Base-by-base conservation (phyloP, 2,888 invertebrate species). In the Linnaemya vulpina region DNA sequence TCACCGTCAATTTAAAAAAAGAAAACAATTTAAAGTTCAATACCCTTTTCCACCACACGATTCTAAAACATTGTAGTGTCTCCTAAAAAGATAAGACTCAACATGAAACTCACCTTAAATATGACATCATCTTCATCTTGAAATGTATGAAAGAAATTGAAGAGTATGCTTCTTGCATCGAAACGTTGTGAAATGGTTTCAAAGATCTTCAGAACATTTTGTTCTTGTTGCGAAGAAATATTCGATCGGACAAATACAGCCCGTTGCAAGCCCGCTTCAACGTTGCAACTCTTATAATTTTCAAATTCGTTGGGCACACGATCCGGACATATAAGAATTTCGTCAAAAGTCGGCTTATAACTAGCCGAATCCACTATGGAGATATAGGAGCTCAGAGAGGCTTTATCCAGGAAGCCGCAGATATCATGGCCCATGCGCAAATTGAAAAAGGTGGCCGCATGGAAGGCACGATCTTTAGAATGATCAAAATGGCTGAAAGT, bases 371-470 rank as follows among this genome's bases (percentile, higher is more conserved):
- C 71, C 9, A 86, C 83, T 60, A 88, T 87, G 0, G 71, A 11
- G 22, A 88, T 87, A 8, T 77, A 79, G 17, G 55, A 15, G 5
- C 15, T 51, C 15, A 60, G 53, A 15, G 38, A 51, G 17, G 30
- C 75, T 11, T 84, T 82, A 43, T 46, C 68, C 0, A 38, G 22
- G n/a, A 78, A 70, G 30, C 25, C 58, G 35, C 87, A 86, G 11
- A 87, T 84, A n/a, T 84, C 76, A 67, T 87, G 87, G n/a, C 86
- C 87, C 55, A 87, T 87, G 9, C 62, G 83, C 0, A 86, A 49
- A 81, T 88, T 87, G n/a, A 88, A 87, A 22, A 65, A 85, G 22
- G 76, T 74, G 35, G 87, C 87, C 2, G 88, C 87, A 83, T 87
- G 87, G 20, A 86, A 86, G 10, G 87, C 87, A 15, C 87, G 87